phyloP scores from a whole-genome alignment of 2,797 vertebrate genomes.

The Anas bernieri region DNA sequence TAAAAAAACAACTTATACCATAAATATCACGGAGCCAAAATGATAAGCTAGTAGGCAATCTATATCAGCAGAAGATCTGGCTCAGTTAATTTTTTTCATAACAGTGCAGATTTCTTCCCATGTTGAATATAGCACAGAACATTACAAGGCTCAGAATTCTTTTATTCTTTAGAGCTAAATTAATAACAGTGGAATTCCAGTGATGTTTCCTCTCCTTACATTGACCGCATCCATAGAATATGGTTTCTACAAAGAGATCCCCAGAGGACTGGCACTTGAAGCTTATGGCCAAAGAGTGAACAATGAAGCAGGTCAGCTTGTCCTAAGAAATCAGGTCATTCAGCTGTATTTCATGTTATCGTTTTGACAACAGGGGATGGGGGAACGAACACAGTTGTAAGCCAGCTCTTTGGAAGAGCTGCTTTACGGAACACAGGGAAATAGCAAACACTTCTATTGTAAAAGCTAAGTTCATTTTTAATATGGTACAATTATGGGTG shows the following conservation, averaged over 20 bases:
- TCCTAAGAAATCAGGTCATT: constrained; percentile 74
- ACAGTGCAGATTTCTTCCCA: not conserved
- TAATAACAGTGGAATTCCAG: not conserved
- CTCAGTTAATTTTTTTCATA: not conserved
- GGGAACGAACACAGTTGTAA: not conserved
- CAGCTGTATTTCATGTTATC: constrained; percentile 50
- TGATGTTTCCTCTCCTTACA: not conserved
- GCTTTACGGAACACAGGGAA: not conserved
- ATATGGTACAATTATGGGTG: not conserved
- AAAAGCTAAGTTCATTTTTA: not conserved
- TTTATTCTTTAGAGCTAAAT: constrained; percentile 29
- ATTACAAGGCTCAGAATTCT: not conserved
- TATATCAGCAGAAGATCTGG: not conserved
- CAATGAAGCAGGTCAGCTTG: constrained; percentile 72
- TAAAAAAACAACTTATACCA: not conserved
- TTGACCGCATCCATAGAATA: not conserved
- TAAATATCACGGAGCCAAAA: not conserved
- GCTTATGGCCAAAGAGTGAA: constrained; percentile 54
- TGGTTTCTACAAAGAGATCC: constrained; percentile 26
- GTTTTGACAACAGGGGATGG: constrained; percentile 62
- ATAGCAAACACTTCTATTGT: not conserved
- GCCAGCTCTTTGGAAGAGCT: constrained; percentile 4
- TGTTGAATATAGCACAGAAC: not conserved
- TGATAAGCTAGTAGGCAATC: not conserved
- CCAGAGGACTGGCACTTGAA: constrained; percentile 52